Base-by-base conservation (phyloP, 37 sponge, comb jelly and placozoan species). In the Agelas oroides region DNA sequence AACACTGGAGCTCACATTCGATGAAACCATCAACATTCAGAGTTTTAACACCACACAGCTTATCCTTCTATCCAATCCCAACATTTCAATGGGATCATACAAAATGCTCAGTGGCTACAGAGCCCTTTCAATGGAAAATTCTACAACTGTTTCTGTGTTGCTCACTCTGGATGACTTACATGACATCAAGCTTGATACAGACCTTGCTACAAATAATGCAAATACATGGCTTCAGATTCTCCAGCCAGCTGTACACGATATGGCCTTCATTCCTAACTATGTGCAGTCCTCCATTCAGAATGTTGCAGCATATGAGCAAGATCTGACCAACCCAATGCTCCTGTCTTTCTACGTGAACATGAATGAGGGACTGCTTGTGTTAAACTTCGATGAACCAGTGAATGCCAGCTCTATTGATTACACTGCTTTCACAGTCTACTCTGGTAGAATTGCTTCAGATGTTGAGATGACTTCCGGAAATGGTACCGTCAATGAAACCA, bases 381-480 rank as follows among this genome's bases (percentile, higher is more conserved):
- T 97, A 34, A 91, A 71, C 35, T 97, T 97, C 84, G 92, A 97
- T 70, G 97, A 97, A 59, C 95, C 94, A 8, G 90, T 97, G 17
- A 61, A 89, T 86, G 86, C 72, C 8, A 67, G 81, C 33, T 72
- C 92, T 28, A 36, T 96, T 13, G 79, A 88, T 19, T 82, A 57
- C 58, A 78, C 92, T 38, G 66, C 71, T 8, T 56, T 94, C 71
- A 94, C 88, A 16, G 87, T 97, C 38, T 71, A 71, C 46, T 89
- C 94, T 31, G 75, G 46, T 2, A 64, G 41, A 37, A 35, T 39
- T 53, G 67, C 14, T 0, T 1, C 19, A 8, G 65, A 59, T 13
- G 64, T 30, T 15, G 23, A 27, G 0, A 28, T 70, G 15, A 46
- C 65, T 1, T 64, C 67, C 3, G 33, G 39, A 33, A 86, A 86